phyloP scores from a whole-genome alignment of 2,797 vertebrate species.

The Pempheris klunzingeri region DNA sequence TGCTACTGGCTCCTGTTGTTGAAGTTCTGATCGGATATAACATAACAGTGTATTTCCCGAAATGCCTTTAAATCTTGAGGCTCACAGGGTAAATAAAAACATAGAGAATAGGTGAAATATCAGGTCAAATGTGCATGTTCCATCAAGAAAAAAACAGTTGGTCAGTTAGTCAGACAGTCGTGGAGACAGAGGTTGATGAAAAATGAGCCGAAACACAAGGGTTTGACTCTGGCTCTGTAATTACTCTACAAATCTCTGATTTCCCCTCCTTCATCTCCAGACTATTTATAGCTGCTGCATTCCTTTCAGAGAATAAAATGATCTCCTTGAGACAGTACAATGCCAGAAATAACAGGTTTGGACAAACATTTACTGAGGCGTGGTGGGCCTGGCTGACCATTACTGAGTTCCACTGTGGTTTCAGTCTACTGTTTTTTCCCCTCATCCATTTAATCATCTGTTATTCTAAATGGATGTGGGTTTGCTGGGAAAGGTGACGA shows the following conservation, averaged over 20 bases:
- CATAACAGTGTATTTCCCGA: not conserved
- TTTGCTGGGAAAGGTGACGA: conserved; percentile 45
- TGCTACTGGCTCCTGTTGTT: too few relatives aligned
- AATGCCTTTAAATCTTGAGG: not conserved
- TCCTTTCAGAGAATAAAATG: conserved; percentile 79
- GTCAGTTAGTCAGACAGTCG: conserved; percentile 73
- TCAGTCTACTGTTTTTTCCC: conserved; percentile 66
- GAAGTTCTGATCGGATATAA: too few relatives aligned
- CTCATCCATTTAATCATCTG: conserved; percentile 68
- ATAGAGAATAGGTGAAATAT: conserved; percentile 56
- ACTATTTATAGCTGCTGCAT: conserved; percentile 80
- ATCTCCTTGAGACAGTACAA: conserved; percentile 80
- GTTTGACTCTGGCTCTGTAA: conserved; percentile 76
- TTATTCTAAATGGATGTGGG: conserved; percentile 70
- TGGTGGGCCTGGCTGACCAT: conserved; percentile 80
- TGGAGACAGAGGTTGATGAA: conserved; percentile 82
- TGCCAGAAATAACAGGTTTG: conserved; percentile 84
- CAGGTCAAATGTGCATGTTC: conserved; percentile 52
- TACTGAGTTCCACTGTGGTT: conserved; percentile 77
- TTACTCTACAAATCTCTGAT: conserved; percentile 83
- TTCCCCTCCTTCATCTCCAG: conserved; percentile 78
- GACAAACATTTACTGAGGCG: conserved; percentile 81
- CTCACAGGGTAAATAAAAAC: not conserved
- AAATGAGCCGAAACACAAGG: conserved; percentile 79
- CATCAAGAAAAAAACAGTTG: conserved; percentile 48